These are phyloP conservation scores for Drosophila seguyi DNA, from an alignment of 1,140 invertebrate species.

Conservation along the genomic window DNA sequence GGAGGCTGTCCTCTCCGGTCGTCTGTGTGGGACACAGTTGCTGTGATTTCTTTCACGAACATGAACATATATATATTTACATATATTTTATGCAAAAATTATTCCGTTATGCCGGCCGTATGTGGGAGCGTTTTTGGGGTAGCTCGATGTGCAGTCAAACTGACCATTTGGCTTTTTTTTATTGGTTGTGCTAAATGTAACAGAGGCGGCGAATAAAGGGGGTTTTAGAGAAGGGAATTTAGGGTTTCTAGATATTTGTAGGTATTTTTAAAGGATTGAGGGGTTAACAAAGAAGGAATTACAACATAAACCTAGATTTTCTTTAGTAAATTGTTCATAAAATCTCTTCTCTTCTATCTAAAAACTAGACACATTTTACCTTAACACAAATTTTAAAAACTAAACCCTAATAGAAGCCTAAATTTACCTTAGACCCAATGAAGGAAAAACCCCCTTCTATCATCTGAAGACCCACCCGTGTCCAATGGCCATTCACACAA, in stretches of 20 bases:
- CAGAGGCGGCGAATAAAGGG: conserved; percentile 37
- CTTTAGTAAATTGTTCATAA: too few relatives aligned
- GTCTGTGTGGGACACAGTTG: conserved; percentile 68
- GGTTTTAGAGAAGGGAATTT: neutral
- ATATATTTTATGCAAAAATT: conserved; percentile 85
- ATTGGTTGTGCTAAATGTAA: conserved; percentile 67
- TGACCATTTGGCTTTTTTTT: conserved; percentile 81
- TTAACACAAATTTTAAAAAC: neutral
- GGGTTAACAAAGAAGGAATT: neutral
- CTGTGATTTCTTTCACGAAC: conserved; percentile 79
- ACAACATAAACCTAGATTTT: neutral
- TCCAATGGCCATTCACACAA: conserved; percentile 55
- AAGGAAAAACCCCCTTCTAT: neutral
- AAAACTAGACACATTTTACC: neutral
- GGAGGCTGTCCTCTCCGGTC: conserved; percentile 24
- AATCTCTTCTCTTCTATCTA: neutral
- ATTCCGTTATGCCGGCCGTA: conserved; percentile 77
- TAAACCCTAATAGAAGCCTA: neutral
- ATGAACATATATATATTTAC: conserved; percentile 80
- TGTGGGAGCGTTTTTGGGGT: conserved; percentile 65
- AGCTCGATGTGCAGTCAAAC: conserved; percentile 71
- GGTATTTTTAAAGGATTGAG: neutral
- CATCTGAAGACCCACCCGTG: neutral
- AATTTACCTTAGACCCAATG: neutral
- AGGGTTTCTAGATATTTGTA: neutral